A percentile compares a stretch with the other conserved stretches of the same genome.
phyloP scores from a whole-genome alignment of 2,888 invertebrate genomes.

The Podotricha telesiphe region DNA sequence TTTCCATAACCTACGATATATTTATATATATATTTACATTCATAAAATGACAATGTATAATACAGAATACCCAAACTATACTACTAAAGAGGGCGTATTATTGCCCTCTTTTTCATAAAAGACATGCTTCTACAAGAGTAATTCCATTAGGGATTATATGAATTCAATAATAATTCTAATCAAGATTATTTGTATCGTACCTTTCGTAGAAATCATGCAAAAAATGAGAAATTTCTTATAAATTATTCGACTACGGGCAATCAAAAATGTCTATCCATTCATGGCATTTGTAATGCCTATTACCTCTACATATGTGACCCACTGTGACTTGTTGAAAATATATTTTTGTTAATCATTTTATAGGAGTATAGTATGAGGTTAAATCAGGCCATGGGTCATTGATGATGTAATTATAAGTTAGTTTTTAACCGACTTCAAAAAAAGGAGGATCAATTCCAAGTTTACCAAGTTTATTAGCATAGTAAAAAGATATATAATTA shows the following conservation, averaged over 20 bases:
- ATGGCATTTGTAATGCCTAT: not conserved
- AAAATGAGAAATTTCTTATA: not conserved
- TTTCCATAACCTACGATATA: too few species aligned
- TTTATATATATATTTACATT: not conserved
- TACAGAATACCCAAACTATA: not conserved
- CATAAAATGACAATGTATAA: not conserved
- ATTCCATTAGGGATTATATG: not conserved
- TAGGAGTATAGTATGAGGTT: not conserved
- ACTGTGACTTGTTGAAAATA: conserved; percentile 1
- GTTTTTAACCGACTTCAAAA: too few species aligned
- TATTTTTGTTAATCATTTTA: conserved; percentile 3
- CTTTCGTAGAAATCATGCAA: not conserved
- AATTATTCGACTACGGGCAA: not conserved
- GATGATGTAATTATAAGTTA: not conserved
- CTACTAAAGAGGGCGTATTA: not conserved
- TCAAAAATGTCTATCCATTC: not conserved
- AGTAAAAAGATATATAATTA: too few species aligned
- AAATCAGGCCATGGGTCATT: not conserved
- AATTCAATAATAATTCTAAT: not conserved
- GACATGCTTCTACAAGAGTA: not conserved
- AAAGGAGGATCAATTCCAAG: too few species aligned
- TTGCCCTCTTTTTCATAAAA: not conserved
- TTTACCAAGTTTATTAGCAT: too few species aligned
- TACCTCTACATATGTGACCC: conserved; percentile 11
- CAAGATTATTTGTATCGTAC: conserved; percentile 7